phyloP scores from a whole-genome alignment of 2,888 invertebrate species.

The Torymus tubicola region DNA sequence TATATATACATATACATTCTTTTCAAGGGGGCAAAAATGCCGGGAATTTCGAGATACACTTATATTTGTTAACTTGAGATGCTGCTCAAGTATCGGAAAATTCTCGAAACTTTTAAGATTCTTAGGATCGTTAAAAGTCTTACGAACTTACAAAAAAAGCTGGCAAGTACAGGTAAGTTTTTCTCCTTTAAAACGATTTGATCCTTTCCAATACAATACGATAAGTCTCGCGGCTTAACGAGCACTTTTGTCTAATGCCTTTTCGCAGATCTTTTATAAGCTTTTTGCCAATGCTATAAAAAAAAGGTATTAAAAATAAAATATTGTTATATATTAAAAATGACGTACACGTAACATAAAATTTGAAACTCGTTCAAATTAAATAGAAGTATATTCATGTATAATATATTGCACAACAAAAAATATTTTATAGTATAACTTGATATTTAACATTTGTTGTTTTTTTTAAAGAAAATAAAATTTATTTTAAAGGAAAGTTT shows the following conservation, averaged over 20 bases:
- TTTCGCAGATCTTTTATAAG: neutral
- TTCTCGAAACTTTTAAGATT: slow-evolving; percentile 32
- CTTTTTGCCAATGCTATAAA: neutral
- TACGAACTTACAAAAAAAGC: neutral
- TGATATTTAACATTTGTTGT: too few species aligned
- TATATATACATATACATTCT: neutral
- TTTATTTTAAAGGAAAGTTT: too few species aligned
- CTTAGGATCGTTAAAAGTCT: slow-evolving; percentile 32
- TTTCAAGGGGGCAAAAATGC: slow-evolving; percentile 10
- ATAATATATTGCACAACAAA: too few species aligned
- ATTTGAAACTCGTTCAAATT: too few species aligned
- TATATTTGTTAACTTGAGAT: slow-evolving; percentile 8
- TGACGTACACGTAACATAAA: too few species aligned
- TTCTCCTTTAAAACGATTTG: neutral
- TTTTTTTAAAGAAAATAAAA: too few species aligned
- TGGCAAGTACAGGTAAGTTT: neutral
- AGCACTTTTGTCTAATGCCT: too few species aligned
- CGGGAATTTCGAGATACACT: neutral
- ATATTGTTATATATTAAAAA: too few species aligned
- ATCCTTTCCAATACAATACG: neutral
- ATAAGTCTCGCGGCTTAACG: too few species aligned
- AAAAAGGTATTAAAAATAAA: too few species aligned
- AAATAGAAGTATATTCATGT: too few species aligned
- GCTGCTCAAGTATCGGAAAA: slow-evolving; percentile 21
- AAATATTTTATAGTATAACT: too few species aligned